Conservation (phyloP, 37 sponge, comb jelly and placozoan genomes). For the Halisarca cf. caerulea region DNA sequence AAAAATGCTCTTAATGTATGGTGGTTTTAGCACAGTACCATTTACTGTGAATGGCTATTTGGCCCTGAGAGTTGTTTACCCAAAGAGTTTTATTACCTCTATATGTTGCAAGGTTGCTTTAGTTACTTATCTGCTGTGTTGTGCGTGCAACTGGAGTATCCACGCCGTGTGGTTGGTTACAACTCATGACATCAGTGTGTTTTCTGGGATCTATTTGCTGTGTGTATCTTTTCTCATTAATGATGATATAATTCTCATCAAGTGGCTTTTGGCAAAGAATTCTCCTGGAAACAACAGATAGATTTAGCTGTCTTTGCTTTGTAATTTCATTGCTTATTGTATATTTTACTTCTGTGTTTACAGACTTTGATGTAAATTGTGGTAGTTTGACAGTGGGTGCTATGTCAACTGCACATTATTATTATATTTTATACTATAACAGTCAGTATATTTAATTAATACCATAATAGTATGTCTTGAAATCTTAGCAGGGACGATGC, state of each 20-base stretch:
- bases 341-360: too few species aligned
- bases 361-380: too few species aligned
- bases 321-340: too few species aligned
- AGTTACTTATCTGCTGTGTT: constrained; percentile 58
- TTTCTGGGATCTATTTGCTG: background rate
- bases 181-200: constrained; percentile 24
- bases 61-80: constrained; percentile 82
- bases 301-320: background rate
- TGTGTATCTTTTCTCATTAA: constrained; percentile 2
- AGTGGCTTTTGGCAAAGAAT: constrained; percentile 2
- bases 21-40: constrained; percentile 60
- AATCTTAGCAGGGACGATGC: too few species aligned
- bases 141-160: constrained; percentile 69
- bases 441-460: too few species aligned
- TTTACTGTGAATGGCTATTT: constrained; percentile 79
- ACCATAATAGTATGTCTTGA: too few species aligned
- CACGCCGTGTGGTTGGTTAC: constrained; percentile 63
- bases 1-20: constrained; percentile 78
- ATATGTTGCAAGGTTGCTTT: constrained; percentile 49
- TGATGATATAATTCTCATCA: constrained; percentile 8
- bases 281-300: constrained; percentile 9
- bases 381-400: too few species aligned
- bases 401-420: too few species aligned
- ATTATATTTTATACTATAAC: too few species aligned
- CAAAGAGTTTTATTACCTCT: constrained; percentile 26